These are phyloP conservation scores for Podarcis raffonei DNA, from an alignment of 2,113 vertebrate species.

Conservation along the genomic window DNA sequence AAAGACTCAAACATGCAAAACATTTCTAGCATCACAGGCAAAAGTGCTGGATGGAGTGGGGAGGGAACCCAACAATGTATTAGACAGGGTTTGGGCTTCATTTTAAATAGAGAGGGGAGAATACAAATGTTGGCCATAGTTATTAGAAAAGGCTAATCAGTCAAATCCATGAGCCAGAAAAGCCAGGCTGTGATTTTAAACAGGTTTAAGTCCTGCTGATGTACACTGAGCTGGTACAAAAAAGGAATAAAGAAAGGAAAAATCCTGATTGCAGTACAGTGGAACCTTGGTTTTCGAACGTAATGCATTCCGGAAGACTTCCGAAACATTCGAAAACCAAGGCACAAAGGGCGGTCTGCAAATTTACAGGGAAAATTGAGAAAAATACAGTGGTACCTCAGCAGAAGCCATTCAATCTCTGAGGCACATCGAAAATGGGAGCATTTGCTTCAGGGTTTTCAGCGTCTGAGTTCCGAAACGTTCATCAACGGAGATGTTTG, in stretches of 20 bases:
- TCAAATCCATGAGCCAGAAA: neutral
- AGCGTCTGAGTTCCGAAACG: too few relatives aligned
- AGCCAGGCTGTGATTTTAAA: neutral
- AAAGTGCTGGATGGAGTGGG: neutral
- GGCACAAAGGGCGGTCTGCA: too few relatives aligned
- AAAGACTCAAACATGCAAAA: conserved; percentile 61
- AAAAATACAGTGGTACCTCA: too few relatives aligned
- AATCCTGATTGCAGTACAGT: neutral
- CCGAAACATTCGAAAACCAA: too few relatives aligned
- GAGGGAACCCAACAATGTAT: conserved; percentile 44
- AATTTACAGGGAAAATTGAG: too few relatives aligned
- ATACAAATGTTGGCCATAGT: conserved; percentile 1
- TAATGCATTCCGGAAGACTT: too few relatives aligned
- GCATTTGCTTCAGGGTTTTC: too few relatives aligned
- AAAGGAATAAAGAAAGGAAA: neutral
- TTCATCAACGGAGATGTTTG: too few relatives aligned
- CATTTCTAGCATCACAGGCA: conserved; percentile 40
- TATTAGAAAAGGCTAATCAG: neutral
- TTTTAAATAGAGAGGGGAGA: conserved; percentile 31
- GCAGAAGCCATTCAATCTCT: too few relatives aligned
- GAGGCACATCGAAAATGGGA: too few relatives aligned
- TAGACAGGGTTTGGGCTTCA: conserved; percentile 40
- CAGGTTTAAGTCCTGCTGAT: neutral
- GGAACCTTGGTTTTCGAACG: too few relatives aligned
- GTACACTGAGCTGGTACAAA: neutral